A percentile compares a stretch with the other conserved stretches of the same genome.
phyloP scores from a whole-genome alignment of 2,113 vertebrate genomes.

The Eurystomus gularis region DNA sequence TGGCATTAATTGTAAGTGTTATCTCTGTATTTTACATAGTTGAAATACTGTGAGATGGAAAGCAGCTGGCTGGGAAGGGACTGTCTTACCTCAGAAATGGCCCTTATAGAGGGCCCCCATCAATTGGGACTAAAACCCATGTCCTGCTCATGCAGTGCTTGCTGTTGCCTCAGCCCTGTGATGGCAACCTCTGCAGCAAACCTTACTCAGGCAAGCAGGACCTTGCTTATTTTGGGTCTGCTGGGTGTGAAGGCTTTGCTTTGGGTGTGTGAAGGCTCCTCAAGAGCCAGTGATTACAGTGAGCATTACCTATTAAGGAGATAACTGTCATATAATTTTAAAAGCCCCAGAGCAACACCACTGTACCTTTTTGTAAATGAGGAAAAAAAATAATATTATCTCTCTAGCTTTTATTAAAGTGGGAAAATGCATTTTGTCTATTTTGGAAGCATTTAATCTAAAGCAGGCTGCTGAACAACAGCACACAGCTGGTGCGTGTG shows the following conservation, averaged over 20 bases:
- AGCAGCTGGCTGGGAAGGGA: background rate
- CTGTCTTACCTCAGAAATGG: background rate
- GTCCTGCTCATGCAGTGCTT: background rate
- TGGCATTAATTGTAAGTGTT: background rate
- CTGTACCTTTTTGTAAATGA: background rate
- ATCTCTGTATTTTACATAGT: background rate
- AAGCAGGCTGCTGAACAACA: background rate
- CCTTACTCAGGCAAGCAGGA: background rate
- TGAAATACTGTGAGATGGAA: background rate
- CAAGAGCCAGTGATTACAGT: background rate
- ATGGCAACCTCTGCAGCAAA: background rate
- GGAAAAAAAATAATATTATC: background rate
- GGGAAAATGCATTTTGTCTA: rapidly evolving
- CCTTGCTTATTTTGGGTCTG: background rate
- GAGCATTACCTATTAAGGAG: background rate
- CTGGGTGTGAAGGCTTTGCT: no score
- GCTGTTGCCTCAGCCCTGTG: background rate
- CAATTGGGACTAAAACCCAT: background rate
- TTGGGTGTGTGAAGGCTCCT: background rate
- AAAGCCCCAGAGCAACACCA: background rate
- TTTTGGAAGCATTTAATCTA: background rate
- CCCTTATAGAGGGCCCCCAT: background rate
- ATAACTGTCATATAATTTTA: background rate
- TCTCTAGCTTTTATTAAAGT: background rate
- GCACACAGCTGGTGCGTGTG: background rate